phyloP scores from a whole-genome alignment of 2,888 invertebrate genomes.

The Baccha elongata region DNA sequence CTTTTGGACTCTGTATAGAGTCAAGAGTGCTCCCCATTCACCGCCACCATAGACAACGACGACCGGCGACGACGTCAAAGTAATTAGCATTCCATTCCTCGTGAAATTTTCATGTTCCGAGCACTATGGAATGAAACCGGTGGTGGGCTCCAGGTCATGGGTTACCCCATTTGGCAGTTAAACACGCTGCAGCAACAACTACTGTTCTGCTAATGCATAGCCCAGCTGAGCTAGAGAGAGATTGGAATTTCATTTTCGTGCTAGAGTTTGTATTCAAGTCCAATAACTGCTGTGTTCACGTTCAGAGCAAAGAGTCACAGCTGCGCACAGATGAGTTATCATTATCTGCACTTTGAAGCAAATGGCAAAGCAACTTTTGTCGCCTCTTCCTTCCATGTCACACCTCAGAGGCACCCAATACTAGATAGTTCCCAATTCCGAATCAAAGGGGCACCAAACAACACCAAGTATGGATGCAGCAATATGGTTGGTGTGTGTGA shows the following conservation, averaged over 20 bases:
- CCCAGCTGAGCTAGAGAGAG: constrained; percentile 24
- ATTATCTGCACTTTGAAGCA: constrained; percentile 31
- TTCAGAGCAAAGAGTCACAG: constrained; percentile 24
- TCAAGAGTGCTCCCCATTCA: constrained; percentile 43
- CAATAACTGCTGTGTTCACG: constrained; percentile 25
- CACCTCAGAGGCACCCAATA: constrained; percentile 46
- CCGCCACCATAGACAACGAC: not conserved
- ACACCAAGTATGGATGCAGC: constrained; percentile 12
- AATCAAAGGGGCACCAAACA: constrained; percentile 1
- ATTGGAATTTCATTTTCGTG: constrained; percentile 53
- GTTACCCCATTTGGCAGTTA: constrained; percentile 71
- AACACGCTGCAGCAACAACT: constrained; percentile 57
- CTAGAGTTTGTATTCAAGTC: constrained; percentile 2
- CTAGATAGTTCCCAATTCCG: constrained; percentile 12
- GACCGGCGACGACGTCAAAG: constrained; percentile 63
- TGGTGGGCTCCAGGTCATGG: constrained; percentile 68
- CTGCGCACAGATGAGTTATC: constrained; percentile 65
- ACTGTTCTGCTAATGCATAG: constrained; percentile 22
- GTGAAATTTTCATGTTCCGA: constrained; percentile 61
- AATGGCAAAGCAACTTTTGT: constrained; percentile 61
- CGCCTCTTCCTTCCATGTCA: constrained; percentile 68
- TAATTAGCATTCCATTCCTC: constrained; percentile 70
- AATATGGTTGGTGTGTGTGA: constrained; percentile 2
- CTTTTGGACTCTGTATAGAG: constrained; percentile 21
- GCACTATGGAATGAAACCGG: constrained; percentile 41